Conservation (phyloP, 2,113 vertebrate species). For the Nothoprocta perdicaria region DNA sequence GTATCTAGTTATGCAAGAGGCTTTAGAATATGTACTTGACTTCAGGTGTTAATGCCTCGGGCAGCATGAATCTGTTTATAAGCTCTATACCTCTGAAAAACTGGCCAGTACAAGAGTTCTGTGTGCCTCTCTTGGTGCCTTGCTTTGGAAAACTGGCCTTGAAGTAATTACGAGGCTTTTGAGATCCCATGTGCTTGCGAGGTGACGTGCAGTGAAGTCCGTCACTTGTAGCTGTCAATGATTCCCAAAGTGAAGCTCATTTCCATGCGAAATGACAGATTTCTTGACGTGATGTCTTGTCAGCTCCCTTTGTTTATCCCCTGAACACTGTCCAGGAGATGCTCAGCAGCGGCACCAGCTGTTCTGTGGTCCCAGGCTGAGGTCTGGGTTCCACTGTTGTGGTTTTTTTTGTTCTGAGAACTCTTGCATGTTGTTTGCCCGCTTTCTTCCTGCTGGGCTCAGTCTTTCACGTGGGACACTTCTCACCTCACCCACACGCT, state of each 20-base stretch:
- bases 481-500: background rate
- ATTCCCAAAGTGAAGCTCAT: background rate
- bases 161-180: background rate
- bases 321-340: fast-evolving
- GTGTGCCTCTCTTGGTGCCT: background rate
- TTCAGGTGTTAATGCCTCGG: background rate
- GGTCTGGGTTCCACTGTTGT: background rate
- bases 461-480: background rate
- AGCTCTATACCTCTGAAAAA: background rate
- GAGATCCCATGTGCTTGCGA: fast-evolving
- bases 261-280: background rate
- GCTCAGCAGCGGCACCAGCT: background rate
- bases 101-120: fast-evolving
- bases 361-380: fast-evolving
- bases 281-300: fast-evolving
- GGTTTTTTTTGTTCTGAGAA: background rate
- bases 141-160: background rate
- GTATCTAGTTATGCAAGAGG: background rate
- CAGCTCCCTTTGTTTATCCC: background rate
- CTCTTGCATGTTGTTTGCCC: background rate
- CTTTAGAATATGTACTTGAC: background rate
- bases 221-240: fast-evolving
- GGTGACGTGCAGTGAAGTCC: background rate
- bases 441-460: background rate
- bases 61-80: background rate